phyloP scores from a whole-genome alignment of 1,140 invertebrate species.

The Heliconius eleuchia region DNA sequence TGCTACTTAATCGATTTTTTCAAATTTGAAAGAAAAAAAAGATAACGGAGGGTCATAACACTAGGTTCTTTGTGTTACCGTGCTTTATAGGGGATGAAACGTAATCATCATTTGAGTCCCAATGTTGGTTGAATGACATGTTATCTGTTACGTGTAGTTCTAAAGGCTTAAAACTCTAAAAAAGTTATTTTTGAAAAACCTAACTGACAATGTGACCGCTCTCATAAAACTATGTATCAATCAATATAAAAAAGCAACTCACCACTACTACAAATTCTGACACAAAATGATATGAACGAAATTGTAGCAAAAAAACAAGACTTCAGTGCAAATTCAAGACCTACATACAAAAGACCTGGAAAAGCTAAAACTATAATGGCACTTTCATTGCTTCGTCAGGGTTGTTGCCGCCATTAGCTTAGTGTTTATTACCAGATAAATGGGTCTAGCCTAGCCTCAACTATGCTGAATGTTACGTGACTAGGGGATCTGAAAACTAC shows the following conservation, averaged over 20 bases:
- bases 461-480: slow-evolving; percentile 29
- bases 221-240: background rate
- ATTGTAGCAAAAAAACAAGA: background rate
- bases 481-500: slow-evolving; percentile 22
- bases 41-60: background rate
- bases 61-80: background rate
- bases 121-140: too few species aligned
- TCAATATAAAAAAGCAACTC: background rate
- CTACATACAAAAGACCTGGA: slow-evolving; percentile 28
- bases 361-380: slow-evolving; percentile 26
- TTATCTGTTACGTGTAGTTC: too few species aligned
- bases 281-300: background rate
- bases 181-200: background rate
- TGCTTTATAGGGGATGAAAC: background rate
- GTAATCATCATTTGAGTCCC: background rate
- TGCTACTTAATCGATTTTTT: too few species aligned
- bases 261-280: background rate
- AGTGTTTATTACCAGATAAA: slow-evolving; percentile 34
- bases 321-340: slow-evolving; percentile 16
- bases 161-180: too few species aligned
- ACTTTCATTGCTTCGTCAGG: slow-evolving; percentile 32
- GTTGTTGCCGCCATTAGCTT: slow-evolving; percentile 24
- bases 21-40: too few species aligned
- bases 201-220: background rate
- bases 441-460: slow-evolving; percentile 9